Conservation (phyloP, 1,140 invertebrate genomes). For the Solenopsis fugax region DNA sequence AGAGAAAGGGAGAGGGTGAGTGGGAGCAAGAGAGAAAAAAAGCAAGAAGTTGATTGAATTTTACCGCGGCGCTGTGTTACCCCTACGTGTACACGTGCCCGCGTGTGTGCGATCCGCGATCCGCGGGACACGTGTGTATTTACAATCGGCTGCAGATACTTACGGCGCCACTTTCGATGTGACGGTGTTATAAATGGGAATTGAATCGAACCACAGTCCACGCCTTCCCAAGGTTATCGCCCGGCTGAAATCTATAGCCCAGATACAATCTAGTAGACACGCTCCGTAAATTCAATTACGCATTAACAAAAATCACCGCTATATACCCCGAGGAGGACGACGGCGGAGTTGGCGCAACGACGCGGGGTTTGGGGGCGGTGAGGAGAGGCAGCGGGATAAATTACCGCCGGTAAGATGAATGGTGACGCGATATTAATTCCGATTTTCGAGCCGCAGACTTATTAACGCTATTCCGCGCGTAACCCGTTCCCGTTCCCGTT, state of each 20-base stretch:
- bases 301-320: conserved; percentile 82
- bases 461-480: conserved; percentile 48
- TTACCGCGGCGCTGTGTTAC: conserved; percentile 70
- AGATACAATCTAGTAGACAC: conserved; percentile 84
- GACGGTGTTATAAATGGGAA: conserved; percentile 82
- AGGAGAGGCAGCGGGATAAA: conserved; percentile 73
- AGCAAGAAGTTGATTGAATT: conserved; percentile 79
- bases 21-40: conserved; percentile 64
- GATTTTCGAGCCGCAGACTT: conserved; percentile 67
- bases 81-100: conserved; percentile 35
- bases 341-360: conserved; percentile 31
- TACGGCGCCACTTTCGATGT: conserved; percentile 78
- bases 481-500: conserved; percentile 16
- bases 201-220: conserved; percentile 82
- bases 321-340: conserved; percentile 60
- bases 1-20: conserved; percentile 19
- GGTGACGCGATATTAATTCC: conserved; percentile 75
- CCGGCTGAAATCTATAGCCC: conserved; percentile 78
- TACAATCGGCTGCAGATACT: conserved; percentile 73
- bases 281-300: conserved; percentile 85
- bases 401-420: conserved; percentile 76
- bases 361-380: not conserved
- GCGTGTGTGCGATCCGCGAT: conserved; percentile 50
- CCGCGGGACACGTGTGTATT: conserved; percentile 69
- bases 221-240: conserved; percentile 82